Percentiles rank a stretch among this genome's conserved stretches.
Conservation (phyloP, 2,888 invertebrate species). For the Encarsia formosa region DNA sequence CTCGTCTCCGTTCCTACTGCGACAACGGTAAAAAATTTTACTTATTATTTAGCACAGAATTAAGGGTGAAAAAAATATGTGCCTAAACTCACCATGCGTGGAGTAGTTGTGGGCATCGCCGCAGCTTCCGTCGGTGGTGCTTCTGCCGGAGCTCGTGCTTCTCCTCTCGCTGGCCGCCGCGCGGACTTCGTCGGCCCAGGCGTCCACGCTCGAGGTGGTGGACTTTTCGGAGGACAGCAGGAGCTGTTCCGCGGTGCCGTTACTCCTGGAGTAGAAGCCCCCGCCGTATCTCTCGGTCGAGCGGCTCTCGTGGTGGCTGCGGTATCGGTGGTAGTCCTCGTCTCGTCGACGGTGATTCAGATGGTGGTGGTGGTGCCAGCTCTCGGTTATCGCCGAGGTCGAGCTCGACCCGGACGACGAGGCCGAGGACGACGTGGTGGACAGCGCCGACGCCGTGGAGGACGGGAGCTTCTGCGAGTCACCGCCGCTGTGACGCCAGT, state of each 20-base stretch:
- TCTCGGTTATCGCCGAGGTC: neutral
- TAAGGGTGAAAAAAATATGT: no score
- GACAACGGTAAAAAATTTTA: slow-evolving; percentile 1
- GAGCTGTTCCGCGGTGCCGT: neutral
- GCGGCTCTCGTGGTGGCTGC: slow-evolving; percentile 30
- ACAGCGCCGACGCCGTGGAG: slow-evolving; percentile 30
- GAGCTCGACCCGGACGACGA: slow-evolving; percentile 6
- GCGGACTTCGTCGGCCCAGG: slow-evolving; percentile 37
- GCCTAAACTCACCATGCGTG: no score
- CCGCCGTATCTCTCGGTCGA: slow-evolving; percentile 27
- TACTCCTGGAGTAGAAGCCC: neutral
- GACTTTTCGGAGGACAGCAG: slow-evolving; percentile 12
- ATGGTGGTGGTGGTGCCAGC: slow-evolving; percentile 10
- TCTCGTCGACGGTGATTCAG: neutral
- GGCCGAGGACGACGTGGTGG: slow-evolving; percentile 35
- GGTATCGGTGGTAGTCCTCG: slow-evolving; percentile 4
- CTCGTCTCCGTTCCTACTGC: slow-evolving; percentile 24
- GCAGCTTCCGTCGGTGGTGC: slow-evolving; percentile 23
- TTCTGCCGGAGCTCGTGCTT: slow-evolving; percentile 31
- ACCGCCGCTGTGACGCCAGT: slow-evolving; percentile 49
- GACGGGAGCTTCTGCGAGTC: slow-evolving; percentile 44
- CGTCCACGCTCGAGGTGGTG: slow-evolving; percentile 41
- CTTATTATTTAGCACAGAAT: no score
- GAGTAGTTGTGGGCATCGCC: no score
- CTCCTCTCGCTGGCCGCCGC: slow-evolving; percentile 31